Evolutionary conservation across 2,888 invertebrate genomes (phyloP).

Genomic region (Thumatha senex): DNA sequence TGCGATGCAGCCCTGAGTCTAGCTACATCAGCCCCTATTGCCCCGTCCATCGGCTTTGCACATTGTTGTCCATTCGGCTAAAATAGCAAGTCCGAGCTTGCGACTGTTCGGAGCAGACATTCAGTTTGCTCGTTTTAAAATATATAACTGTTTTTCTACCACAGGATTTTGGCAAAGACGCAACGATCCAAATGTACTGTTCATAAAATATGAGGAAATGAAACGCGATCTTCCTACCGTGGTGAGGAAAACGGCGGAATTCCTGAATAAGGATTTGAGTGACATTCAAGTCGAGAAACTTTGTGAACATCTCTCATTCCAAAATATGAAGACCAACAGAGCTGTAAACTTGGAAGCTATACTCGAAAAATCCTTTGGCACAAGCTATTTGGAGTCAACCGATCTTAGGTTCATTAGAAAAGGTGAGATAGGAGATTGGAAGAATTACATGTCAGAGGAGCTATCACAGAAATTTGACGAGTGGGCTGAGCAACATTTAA

Average conservation of each 20-base stretch:
- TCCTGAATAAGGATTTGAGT: constrained; percentile 86
- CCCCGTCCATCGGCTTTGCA: too few relatives aligned
- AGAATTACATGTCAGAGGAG: constrained; percentile 89
- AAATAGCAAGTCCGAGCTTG: too few relatives aligned
- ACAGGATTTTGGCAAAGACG: constrained; percentile 87
- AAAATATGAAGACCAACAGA: constrained; percentile 91
- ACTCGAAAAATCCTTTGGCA: constrained; percentile 79
- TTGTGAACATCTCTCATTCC: constrained; percentile 89
- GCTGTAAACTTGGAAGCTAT: constrained; percentile 89
- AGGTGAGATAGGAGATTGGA: constrained; percentile 92
- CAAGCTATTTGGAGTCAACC: constrained; percentile 73
- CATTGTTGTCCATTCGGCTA: too few relatives aligned
- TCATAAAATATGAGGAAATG: constrained; percentile 93
- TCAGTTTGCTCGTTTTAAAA: too few relatives aligned
- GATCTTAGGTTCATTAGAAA: constrained; percentile 87
- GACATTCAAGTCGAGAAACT: constrained; percentile 87
- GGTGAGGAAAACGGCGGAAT: constrained; percentile 87
- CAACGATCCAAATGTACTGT: constrained; percentile 88
- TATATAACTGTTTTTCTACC: too few relatives aligned
- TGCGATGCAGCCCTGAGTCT: too few relatives aligned
- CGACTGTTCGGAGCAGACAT: too few relatives aligned
- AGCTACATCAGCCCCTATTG: too few relatives aligned
- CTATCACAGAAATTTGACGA: constrained; percentile 88
- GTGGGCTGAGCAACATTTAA: constrained; percentile 86
- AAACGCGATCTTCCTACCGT: constrained; percentile 87